A percentile compares a stretch with the other conserved stretches of the same genome.
These are phyloP conservation scores for Halictus quadricinctus DNA, from an alignment of 2,888 invertebrate species.

Conservation along the genomic window DNA sequence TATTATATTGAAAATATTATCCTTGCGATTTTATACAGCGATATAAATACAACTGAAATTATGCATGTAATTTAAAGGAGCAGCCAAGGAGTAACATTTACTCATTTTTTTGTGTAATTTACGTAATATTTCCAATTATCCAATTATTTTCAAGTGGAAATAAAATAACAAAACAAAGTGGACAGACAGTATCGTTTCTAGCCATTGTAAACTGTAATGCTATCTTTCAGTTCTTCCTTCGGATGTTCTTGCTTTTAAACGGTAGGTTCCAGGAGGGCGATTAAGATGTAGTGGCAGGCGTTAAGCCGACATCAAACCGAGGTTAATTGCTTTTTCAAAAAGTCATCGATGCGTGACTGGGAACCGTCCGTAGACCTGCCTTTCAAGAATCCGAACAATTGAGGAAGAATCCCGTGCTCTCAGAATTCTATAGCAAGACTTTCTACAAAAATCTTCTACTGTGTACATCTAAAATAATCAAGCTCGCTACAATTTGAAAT, in stretches of 20 bases:
- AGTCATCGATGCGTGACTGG: conserved; percentile 15
- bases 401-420: not conserved
- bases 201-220: not conserved
- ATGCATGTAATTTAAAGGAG: not conserved
- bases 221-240: not conserved
- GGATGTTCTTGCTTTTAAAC: not conserved
- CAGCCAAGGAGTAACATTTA: not conserved
- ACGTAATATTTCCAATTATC: not conserved
- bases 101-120: not conserved
- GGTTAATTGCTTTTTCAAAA: conserved; percentile 39
- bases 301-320: conserved; percentile 29
- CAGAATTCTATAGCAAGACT: not conserved
- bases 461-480: not conserved
- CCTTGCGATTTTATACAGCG: not conserved
- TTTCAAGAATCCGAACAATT: conserved; percentile 5
- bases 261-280: conserved; percentile 1
- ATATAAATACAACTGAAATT: not conserved
- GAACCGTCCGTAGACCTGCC: conserved; percentile 7
- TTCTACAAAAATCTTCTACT: not conserved
- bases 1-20: not conserved
- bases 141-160: not conserved
- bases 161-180: not conserved
- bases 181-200: not conserved
- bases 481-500: not conserved
- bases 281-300: conserved; percentile 21